Evolutionary conservation across 2,113 vertebrate genomes (phyloP), one percentile per base, ranked within the genome.

Genomic region (Leucoraja erinaceus): DNA sequence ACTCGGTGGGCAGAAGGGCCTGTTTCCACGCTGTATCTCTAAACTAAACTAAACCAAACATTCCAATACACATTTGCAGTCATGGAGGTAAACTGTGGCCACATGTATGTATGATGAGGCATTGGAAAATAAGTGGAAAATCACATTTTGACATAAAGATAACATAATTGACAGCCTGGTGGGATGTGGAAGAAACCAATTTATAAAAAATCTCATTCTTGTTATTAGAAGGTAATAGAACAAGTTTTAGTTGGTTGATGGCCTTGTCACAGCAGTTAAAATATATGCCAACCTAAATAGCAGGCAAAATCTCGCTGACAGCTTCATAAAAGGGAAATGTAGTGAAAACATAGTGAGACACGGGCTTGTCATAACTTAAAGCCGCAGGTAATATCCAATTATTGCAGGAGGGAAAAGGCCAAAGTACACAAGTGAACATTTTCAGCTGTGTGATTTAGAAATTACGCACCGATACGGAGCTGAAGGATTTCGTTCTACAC

Each of bases 381-480:
- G 79, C 54, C 56, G 79, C 47, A 83, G 79, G 79, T 83, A 83
- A 83, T 83, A 56, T 56, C 79, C 47, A 83, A 56, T 83, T 83
- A 83, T 56, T 83, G 1, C 47, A 83, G 47, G 20, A 28, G 47
- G 54, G 18, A 83, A 25, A 54, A 81, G 22, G 79, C 79, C 79
- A 83, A 83, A 83, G 20, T 56, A 83, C 56, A 83, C 47, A 83
- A 56, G 22, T 56, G 20, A 56, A 83, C 38, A 18, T 79, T 79
- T 18, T 16, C 77, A 47, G 77, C 77, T 18, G 33, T 47, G 33
- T 79, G 31, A 47, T 79, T 79, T 79, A 79, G 77, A 79, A 79
- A 79, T 79, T 79, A 38, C 31, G 38, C 31, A 79, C 18, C 4
- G 18, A 47, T 47, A 47, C 3, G 38, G 38, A 54, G 54, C 38